Conservation (phyloP, 2,113 vertebrate genomes). For the Eleginops maclovinus region DNA sequence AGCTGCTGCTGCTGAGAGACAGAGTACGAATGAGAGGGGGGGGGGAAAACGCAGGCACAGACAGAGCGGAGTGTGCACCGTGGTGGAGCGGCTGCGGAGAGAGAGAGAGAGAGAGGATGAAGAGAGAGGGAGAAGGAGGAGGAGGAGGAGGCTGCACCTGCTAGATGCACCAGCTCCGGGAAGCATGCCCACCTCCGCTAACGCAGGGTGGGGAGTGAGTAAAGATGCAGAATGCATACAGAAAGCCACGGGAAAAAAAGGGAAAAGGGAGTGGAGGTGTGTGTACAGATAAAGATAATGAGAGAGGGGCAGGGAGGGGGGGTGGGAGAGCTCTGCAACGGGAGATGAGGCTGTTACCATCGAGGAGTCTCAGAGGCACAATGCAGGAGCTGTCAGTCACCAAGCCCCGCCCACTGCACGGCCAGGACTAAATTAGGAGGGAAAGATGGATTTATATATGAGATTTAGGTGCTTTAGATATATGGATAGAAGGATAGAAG, state of each 20-base stretch:
- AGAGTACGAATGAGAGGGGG: slow-evolving; percentile 65
- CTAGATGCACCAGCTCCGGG: slow-evolving; percentile 77
- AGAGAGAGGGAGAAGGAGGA: slow-evolving; percentile 56
- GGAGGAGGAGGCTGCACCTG: slow-evolving; percentile 73
- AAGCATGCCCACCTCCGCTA: slow-evolving; percentile 76
- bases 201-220: slow-evolving; percentile 51
- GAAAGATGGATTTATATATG: neutral
- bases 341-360: slow-evolving; percentile 47
- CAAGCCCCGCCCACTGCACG: slow-evolving; percentile 47
- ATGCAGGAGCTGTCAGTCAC: slow-evolving; percentile 70
- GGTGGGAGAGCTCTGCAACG: slow-evolving; percentile 43
- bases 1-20: slow-evolving; percentile 75
- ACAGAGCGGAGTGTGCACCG: slow-evolving; percentile 64
- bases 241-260: slow-evolving; percentile 36
- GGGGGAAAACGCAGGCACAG: slow-evolving; percentile 42
- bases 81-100: slow-evolving; percentile 56
- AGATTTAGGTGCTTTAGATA: no score
- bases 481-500: no score
- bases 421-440: neutral
- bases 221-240: slow-evolving; percentile 68
- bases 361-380: slow-evolving; percentile 74
- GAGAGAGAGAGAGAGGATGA: slow-evolving; percentile 74
- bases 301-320: slow-evolving; percentile 51
- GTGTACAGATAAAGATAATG: slow-evolving; percentile 67
- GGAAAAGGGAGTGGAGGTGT: slow-evolving; percentile 49